Percentiles rank a stretch among this genome's conserved stretches.
Evolutionary conservation across 2,797 vertebrate species (phyloP).

Genomic region (Sebastes minor): DNA sequence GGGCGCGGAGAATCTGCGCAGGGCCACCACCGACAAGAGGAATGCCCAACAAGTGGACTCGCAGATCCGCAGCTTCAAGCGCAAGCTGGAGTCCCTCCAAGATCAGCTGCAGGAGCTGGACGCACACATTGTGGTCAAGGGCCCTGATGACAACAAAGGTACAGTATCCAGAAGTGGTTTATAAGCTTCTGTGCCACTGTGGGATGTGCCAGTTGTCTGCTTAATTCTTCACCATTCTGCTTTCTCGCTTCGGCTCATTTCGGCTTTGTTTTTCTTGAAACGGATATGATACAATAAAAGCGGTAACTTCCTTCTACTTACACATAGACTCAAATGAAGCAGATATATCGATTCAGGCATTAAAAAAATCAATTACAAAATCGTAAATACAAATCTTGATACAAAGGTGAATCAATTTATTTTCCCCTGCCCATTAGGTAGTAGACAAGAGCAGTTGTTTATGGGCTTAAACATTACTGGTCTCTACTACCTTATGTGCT

Average conservation of each 20-base stretch:
- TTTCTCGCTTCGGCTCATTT: neutral
- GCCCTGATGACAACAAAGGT: conserved; percentile 78
- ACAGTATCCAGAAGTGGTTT: neutral
- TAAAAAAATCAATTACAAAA: neutral
- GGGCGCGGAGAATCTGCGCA: conserved; percentile 89
- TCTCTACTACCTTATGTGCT: neutral
- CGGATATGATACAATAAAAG: neutral
- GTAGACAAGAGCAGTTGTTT: neutral
- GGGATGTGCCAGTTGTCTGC: neutral
- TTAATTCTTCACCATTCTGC: no score
- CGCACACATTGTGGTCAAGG: conserved; percentile 88
- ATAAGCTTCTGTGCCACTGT: neutral
- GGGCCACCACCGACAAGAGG: conserved; percentile 89
- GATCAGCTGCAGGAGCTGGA: conserved; percentile 89
- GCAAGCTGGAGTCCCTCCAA: conserved; percentile 85
- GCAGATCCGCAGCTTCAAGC: conserved; percentile 86
- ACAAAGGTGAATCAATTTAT: neutral
- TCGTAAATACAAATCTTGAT: neutral
- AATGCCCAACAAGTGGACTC: conserved; percentile 88
- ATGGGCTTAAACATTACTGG: neutral
- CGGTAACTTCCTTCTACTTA: neutral
- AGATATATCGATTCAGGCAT: neutral
- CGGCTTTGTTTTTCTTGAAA: neutral
- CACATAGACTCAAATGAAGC: neutral
- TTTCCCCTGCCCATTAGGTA: neutral